Percentiles rank a stretch among this genome's conserved stretches.
Conservation (phyloP, 1,140 invertebrate species). For the Hydropsyche tenuis region DNA sequence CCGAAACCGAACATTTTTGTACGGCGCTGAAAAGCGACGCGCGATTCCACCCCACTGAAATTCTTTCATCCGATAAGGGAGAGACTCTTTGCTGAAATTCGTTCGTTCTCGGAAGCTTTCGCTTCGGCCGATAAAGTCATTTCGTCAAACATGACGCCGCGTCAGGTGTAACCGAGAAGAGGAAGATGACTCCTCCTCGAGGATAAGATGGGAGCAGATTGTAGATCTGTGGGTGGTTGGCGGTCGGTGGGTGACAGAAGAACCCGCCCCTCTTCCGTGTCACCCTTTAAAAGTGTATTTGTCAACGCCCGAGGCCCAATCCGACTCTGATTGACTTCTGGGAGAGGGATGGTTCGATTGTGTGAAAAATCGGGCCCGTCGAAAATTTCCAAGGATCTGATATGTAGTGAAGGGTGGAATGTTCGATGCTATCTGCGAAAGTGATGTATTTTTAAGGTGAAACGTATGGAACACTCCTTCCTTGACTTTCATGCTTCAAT, state of each 20-base stretch:
- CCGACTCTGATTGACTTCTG: conserved; percentile 26
- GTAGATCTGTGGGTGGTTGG: background rate
- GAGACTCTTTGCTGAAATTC: conserved; percentile 17
- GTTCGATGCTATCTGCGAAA: background rate
- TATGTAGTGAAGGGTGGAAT: background rate
- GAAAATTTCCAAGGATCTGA: conserved; percentile 11
- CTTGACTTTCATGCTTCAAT: too few species aligned
- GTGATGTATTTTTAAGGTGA: conserved; percentile 17
- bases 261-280: too few species aligned
- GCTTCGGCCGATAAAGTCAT: conserved; percentile 31
- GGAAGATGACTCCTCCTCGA: background rate
- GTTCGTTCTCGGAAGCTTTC: conserved; percentile 12
- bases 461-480: too few species aligned
- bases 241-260: background rate
- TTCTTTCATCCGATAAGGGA: conserved; percentile 29
- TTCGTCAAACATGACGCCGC: conserved; percentile 34
- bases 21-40: background rate
- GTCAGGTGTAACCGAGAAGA: conserved; percentile 2
- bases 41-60: background rate
- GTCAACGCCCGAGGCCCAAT: conserved; percentile 21
- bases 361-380: conserved; percentile 9
- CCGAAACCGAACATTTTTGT: too few species aligned
- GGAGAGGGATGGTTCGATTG: conserved; percentile 21
- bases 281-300: conserved; percentile 31
- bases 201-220: background rate